Conservation (phyloP, 2,113 vertebrate genomes). For the Carassius carassius region DNA sequence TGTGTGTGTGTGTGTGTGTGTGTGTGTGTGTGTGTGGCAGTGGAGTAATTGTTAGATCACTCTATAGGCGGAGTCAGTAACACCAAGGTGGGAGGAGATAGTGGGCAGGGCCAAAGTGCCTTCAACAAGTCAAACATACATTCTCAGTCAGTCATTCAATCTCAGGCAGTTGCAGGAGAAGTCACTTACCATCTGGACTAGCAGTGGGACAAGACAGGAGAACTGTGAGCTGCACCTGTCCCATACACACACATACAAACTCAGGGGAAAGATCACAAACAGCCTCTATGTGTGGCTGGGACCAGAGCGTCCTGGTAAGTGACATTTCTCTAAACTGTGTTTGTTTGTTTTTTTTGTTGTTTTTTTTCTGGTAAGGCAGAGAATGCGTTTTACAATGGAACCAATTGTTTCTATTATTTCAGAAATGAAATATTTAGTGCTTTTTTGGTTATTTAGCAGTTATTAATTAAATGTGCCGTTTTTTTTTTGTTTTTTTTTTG, state of each 20-base stretch:
- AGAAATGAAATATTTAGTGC: neutral
- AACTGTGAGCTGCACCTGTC: constrained; percentile 85
- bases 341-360: neutral
- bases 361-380: neutral
- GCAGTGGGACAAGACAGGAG: constrained; percentile 71
- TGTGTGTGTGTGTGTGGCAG: neutral
- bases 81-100: neutral
- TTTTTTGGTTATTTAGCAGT: neutral
- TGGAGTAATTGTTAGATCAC: constrained; percentile 27
- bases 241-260: constrained; percentile 54
- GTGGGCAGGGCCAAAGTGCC: constrained; percentile 46
- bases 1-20: neutral
- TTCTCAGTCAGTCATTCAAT: constrained; percentile 71
- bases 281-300: constrained; percentile 81
- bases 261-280: constrained; percentile 58
- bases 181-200: constrained; percentile 66
- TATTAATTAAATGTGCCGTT: neutral
- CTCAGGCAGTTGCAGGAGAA: constrained; percentile 70
- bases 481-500: neutral
- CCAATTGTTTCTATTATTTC: neutral
- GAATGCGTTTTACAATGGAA: neutral
- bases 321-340: neutral
- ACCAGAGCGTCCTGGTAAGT: constrained; percentile 78
- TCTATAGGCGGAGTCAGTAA: constrained; percentile 14
- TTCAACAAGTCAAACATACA: constrained; percentile 59